Conservation (phyloP, 2,888 invertebrate genomes). For the Pseudococcus jackbeardsleyi region DNA sequence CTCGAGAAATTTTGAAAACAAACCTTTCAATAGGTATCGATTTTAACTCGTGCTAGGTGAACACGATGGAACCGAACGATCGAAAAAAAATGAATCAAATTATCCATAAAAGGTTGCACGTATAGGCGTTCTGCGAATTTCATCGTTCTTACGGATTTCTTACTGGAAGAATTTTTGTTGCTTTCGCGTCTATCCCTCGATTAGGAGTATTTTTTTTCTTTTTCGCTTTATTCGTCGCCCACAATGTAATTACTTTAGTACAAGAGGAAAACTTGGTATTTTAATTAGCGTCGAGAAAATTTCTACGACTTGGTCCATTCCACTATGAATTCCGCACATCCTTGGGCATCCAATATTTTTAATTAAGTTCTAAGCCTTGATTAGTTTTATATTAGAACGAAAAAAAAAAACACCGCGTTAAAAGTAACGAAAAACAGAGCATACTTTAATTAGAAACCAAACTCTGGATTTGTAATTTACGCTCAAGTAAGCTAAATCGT, state of each 20-base stretch:
- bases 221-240: slow-evolving; percentile 34
- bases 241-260: slow-evolving; percentile 49
- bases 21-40: background rate
- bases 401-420: background rate
- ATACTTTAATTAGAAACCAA: slow-evolving; percentile 4
- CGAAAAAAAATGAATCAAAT: slow-evolving; percentile 51
- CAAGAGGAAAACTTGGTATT: slow-evolving; percentile 49
- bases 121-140: background rate
- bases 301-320: slow-evolving; percentile 47
- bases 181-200: background rate
- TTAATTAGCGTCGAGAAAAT: slow-evolving; percentile 52
- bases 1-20: no score
- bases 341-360: slow-evolving; percentile 51
- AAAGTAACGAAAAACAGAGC: slow-evolving; percentile 10
- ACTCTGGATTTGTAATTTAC: background rate
- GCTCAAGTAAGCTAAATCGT: background rate
- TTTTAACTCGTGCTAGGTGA: background rate
- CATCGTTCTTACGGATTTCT: slow-evolving; percentile 17
- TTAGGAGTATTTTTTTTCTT: slow-evolving; percentile 40
- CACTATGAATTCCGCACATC: slow-evolving; percentile 39
- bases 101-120: slow-evolving; percentile 13
- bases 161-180: background rate
- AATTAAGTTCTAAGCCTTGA: slow-evolving; percentile 49
- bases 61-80: background rate
- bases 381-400: slow-evolving; percentile 36